A percentile compares a stretch with the other conserved stretches of the same genome.
Evolutionary conservation across 2,888 invertebrate species (phyloP).

Genomic region (Perizoma affinitatum): DNA sequence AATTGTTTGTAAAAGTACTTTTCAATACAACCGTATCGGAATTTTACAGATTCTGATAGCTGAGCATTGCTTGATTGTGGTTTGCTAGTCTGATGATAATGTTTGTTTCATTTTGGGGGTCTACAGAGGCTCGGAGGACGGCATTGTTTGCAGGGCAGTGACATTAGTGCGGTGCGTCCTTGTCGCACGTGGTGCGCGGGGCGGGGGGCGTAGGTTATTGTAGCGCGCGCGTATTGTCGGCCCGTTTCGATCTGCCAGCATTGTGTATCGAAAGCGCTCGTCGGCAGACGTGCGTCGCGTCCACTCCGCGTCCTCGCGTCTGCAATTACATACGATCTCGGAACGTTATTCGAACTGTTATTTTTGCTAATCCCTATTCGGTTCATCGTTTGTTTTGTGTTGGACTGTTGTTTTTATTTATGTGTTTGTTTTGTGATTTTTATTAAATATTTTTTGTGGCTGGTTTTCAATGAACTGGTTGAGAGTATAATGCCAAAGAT

Average conservation of each 20-base stretch:
- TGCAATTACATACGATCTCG: slow-evolving; percentile 65
- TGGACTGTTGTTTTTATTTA: slow-evolving; percentile 56
- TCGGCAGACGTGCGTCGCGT: slow-evolving; percentile 64
- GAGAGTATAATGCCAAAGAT: slow-evolving; percentile 75
- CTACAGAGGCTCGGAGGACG: slow-evolving; percentile 62
- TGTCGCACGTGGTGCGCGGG: slow-evolving; percentile 73
- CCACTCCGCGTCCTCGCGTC: slow-evolving; percentile 46
- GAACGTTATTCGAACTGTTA: slow-evolving; percentile 55
- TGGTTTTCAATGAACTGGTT: slow-evolving; percentile 42
- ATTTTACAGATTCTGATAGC: slow-evolving; percentile 42
- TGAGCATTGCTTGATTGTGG: slow-evolving; percentile 11
- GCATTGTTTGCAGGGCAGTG: slow-evolving; percentile 83
- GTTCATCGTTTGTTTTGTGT: slow-evolving; percentile 52
- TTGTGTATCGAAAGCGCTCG: slow-evolving; percentile 77
- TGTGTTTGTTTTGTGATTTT: slow-evolving; percentile 52
- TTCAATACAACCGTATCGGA: slow-evolving; percentile 51
- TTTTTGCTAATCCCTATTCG: slow-evolving; percentile 51
- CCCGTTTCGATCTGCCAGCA: slow-evolving; percentile 81
- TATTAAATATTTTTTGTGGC: slow-evolving; percentile 49
- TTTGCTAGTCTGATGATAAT: slow-evolving; percentile 35
- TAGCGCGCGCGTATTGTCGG: slow-evolving; percentile 83
- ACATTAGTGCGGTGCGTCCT: slow-evolving; percentile 82
- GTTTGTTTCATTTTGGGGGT: slow-evolving; percentile 57
- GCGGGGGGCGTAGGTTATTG: slow-evolving; percentile 80
- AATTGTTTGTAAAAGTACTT: slow-evolving; percentile 72